Evolutionary conservation across 2,113 vertebrate genomes (phyloP).

Genomic region (Eclectus roratus): DNA sequence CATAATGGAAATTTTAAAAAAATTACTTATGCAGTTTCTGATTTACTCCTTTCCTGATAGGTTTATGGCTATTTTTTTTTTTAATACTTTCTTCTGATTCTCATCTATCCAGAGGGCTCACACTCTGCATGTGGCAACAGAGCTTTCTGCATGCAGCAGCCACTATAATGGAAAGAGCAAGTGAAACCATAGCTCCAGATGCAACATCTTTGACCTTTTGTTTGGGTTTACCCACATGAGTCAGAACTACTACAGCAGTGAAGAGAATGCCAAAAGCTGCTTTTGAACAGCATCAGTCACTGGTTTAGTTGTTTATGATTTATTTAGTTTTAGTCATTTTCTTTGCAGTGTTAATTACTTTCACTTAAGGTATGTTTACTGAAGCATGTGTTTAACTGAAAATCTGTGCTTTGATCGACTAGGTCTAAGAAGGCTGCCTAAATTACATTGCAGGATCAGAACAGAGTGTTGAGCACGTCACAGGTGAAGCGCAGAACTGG

Average conservation of each 20-base stretch:
- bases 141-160: not conserved
- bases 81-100: not conserved
- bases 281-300: not conserved
- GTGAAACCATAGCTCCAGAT: not conserved
- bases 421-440: not conserved
- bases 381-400: not conserved
- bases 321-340: not conserved
- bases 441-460: not conserved
- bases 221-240: not conserved
- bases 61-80: not conserved
- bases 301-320: not conserved
- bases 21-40: slow-evolving; percentile 20
- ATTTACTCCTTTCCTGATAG: slow-evolving; percentile 34
- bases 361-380: not conserved
- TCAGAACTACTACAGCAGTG: not conserved
- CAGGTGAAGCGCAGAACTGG: not conserved
- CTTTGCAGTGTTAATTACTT: not conserved
- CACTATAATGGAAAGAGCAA: not conserved
- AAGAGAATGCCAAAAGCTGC: not conserved
- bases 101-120: not conserved
- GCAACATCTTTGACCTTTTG: not conserved
- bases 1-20: slow-evolving; percentile 31
- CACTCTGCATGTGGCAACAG: not conserved
- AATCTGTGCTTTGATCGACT: not conserved
- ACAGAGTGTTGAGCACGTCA: not conserved